phyloP scores from a whole-genome alignment of 2,888 invertebrate genomes.

The Lamellibrachia columna region DNA sequence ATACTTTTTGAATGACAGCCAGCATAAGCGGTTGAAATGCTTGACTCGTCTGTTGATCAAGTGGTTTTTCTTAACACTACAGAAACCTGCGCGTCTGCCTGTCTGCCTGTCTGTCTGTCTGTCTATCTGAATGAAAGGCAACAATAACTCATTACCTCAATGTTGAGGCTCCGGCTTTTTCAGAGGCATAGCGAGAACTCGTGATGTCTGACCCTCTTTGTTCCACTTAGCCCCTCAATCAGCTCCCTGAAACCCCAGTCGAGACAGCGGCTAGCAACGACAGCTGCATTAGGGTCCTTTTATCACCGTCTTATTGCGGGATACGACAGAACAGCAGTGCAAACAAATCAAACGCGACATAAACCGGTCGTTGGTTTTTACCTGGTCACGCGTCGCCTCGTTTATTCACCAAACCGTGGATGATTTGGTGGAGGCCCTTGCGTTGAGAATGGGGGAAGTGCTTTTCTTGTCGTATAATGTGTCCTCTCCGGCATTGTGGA shows the following conservation, averaged over 20 bases:
- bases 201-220: not conserved
- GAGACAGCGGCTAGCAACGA: not conserved
- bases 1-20: too few relatives aligned
- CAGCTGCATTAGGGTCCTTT: not conserved
- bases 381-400: not conserved
- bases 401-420: not conserved
- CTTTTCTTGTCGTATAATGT: not conserved
- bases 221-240: not conserved
- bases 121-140: too few relatives aligned
- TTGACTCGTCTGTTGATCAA: too few relatives aligned
- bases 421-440: not conserved
- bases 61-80: too few relatives aligned
- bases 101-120: too few relatives aligned
- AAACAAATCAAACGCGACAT: not conserved
- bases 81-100: too few relatives aligned
- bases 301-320: not conserved
- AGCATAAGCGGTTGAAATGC: too few relatives aligned
- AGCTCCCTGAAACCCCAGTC: not conserved
- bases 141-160: too few relatives aligned
- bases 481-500: too few relatives aligned
- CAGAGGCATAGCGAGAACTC: not conserved
- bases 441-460: not conserved
- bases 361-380: slow-evolving; percentile 7
- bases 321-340: not conserved
- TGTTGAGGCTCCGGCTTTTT: not conserved